Evolutionary conservation across 2,113 vertebrate species (phyloP).

Genomic region (Melospiza melodia): DNA sequence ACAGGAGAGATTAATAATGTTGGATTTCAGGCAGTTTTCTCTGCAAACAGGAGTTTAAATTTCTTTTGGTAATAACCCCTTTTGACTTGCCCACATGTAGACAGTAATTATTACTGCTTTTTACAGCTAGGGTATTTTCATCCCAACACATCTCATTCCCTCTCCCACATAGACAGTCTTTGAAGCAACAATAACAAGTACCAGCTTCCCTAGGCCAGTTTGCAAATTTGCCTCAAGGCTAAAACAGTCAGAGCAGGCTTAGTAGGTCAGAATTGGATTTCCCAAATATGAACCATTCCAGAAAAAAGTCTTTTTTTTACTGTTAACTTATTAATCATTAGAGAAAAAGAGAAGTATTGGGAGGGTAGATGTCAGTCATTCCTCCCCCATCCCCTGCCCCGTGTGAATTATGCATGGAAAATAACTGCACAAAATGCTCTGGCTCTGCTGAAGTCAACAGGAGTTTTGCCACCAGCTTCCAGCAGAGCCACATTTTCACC

Average conservation of each 20-base stretch:
- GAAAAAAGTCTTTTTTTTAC: background rate
- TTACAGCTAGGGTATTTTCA: conserved; percentile 65
- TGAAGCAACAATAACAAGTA: conserved; percentile 69
- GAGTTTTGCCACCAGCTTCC: background rate
- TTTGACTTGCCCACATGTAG: conserved; percentile 64
- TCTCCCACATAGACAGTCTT: conserved; percentile 63
- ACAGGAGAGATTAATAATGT: background rate
- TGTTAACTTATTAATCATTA: conserved; percentile 22
- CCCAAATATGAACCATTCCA: conserved; percentile 19
- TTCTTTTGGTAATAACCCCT: conserved; percentile 64
- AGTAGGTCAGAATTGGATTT: conserved; percentile 51
- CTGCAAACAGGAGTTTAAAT: conserved; percentile 38
- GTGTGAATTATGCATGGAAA: background rate
- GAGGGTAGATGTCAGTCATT: background rate
- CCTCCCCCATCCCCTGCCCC: no score
- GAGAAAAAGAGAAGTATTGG: background rate
- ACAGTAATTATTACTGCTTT: conserved; percentile 67
- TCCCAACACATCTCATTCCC: conserved; percentile 61
- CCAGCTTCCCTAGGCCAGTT: conserved; percentile 58
- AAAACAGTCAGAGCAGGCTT: conserved; percentile 52
- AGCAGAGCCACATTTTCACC: background rate
- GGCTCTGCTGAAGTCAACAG: background rate
- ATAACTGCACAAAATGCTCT: background rate
- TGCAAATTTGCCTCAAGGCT: conserved; percentile 43
- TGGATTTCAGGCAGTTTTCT: conserved; percentile 45